Percentiles rank a stretch among this genome's conserved stretches.
phyloP scores from a whole-genome alignment of 2,888 invertebrate genomes.

The Aleiodes testaceus region DNA sequence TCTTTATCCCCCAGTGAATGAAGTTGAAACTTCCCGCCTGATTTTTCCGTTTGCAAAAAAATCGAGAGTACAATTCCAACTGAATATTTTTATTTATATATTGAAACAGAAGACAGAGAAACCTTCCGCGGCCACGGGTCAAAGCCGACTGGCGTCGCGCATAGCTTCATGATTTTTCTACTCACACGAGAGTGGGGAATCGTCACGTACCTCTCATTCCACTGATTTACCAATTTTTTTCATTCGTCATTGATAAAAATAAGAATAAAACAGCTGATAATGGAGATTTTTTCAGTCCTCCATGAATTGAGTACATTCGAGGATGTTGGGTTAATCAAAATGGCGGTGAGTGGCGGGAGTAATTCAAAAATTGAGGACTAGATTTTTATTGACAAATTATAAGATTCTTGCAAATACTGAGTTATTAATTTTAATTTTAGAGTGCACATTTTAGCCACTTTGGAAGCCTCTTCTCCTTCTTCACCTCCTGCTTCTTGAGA shows the following conservation, averaged over 20 bases:
- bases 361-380: background rate
- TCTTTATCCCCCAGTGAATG: too few species aligned
- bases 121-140: conserved; percentile 34
- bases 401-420: too few species aligned
- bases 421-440: background rate
- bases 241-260: background rate
- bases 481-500: background rate
- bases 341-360: too few species aligned
- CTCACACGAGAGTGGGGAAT: conserved; percentile 2
- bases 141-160: conserved; percentile 33
- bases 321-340: too few species aligned
- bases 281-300: background rate
- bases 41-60: too few species aligned
- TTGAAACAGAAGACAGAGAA: background rate
- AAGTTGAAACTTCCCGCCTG: too few species aligned
- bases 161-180: background rate
- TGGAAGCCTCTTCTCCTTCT: conserved; percentile 10
- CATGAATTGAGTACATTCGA: too few species aligned
- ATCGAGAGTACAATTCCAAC: too few species aligned
- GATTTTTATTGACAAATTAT: background rate
- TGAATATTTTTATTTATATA: too few species aligned
- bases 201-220: background rate
- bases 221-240: too few species aligned
- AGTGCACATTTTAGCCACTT: conserved; percentile 14
- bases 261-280: background rate